Percentiles rank a stretch among this genome's conserved stretches.
These are phyloP conservation scores for Chaetops frenatus DNA, from an alignment of 2,113 vertebrate genomes.

Conservation along the genomic window DNA sequence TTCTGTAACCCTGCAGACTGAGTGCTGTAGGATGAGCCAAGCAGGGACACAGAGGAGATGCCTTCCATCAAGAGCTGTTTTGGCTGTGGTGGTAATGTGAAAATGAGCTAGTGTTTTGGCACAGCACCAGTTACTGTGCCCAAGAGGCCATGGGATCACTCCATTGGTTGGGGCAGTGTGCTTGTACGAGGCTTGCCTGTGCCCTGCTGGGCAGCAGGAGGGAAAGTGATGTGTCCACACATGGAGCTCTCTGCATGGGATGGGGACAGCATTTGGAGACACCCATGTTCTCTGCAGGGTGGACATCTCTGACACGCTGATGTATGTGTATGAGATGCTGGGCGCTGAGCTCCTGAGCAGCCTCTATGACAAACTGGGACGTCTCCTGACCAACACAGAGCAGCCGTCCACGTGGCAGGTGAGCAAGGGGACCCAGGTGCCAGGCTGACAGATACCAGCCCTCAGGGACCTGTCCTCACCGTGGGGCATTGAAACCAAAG, in stretches of 20 bases:
- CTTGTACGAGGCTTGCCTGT: not conserved
- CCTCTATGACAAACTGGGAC: slow-evolving; percentile 96
- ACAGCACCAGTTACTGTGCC: not conserved
- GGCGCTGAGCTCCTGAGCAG: slow-evolving; percentile 97
- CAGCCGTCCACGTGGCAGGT: slow-evolving; percentile 97
- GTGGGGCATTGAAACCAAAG: not conserved
- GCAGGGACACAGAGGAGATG: not conserved
- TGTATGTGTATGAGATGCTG: slow-evolving; percentile 99
- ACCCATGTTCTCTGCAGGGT: slow-evolving; percentile 75
- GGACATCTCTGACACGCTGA: slow-evolving; percentile 97
- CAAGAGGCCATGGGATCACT: not conserved
- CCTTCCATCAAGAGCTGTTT: not conserved
- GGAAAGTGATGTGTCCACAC: accelerated
- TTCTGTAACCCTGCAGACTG: not conserved
- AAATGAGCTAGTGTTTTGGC: not conserved
- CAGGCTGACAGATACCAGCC: not conserved
- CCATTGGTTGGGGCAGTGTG: not conserved
- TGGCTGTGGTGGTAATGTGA: not conserved
- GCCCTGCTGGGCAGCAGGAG: not conserved
- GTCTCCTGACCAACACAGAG: slow-evolving; percentile 89
- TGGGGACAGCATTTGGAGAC: not conserved
- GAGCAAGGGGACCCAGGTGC: not conserved
- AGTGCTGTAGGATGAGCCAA: not conserved
- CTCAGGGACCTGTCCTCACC: accelerated
- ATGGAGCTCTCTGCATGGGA: not conserved